Percentiles rank a stretch among this genome's conserved stretches.
Evolutionary conservation across 2,797 vertebrate genomes (phyloP).

Genomic region (Gallirallus australis): DNA sequence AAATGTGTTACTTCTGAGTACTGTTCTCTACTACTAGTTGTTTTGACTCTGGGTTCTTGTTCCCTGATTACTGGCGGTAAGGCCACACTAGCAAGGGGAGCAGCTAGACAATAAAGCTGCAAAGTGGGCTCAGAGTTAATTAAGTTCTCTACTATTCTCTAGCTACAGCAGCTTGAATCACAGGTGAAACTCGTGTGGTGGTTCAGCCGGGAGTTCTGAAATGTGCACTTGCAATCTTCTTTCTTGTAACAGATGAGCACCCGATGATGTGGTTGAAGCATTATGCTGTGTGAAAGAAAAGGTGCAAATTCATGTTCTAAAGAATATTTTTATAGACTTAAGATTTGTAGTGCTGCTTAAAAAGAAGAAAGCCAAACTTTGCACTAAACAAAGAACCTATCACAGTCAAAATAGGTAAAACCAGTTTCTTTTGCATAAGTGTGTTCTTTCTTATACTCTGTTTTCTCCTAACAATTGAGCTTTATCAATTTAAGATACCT

Average conservation of each 20-base stretch:
- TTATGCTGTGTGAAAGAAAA: not conserved
- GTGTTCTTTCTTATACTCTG: not conserved
- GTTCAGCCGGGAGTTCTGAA: not conserved
- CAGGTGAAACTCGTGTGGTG: not conserved
- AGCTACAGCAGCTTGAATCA: not conserved
- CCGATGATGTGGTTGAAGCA: not conserved
- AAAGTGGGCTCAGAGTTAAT: not conserved
- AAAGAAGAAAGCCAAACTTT: not conserved
- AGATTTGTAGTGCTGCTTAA: not conserved
- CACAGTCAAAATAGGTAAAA: not conserved
- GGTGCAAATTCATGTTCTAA: not conserved
- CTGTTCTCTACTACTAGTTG: not conserved
- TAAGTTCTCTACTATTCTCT: not conserved
- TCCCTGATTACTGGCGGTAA: not conserved
- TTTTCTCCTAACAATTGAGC: not conserved
- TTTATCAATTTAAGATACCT: not conserved
- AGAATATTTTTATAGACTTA: not conserved
- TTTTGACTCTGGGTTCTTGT: not conserved
- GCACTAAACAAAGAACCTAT: not conserved
- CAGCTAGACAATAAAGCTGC: not conserved
- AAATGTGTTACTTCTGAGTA: accelerated
- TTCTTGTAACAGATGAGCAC: not conserved
- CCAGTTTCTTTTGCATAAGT: not conserved
- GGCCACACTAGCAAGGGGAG: not conserved
- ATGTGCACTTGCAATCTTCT: not conserved